Percentiles rank a stretch among this genome's conserved stretches.
phyloP scores from a whole-genome alignment of 2,888 invertebrate species.

The Syrista parreyssii region DNA sequence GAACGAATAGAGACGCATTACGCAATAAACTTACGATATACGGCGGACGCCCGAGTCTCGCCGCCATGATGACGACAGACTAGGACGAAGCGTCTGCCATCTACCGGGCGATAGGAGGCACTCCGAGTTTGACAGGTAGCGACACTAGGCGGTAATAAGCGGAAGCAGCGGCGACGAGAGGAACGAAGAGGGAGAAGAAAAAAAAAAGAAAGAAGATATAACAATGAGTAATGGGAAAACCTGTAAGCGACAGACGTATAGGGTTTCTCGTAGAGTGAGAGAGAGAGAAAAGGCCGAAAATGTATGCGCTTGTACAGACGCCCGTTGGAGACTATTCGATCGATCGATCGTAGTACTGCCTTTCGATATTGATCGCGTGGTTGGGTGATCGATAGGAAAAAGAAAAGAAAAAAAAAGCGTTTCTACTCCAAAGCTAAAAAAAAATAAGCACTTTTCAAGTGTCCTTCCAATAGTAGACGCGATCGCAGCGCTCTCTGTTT shows the following conservation, averaged over 20 bases:
- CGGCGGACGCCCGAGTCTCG: not conserved
- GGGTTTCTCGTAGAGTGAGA: no score
- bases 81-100: no score
- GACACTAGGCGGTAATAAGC: no score
- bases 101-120: no score
- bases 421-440: conserved; percentile 39
- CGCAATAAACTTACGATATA: not conserved
- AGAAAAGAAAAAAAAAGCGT: conserved; percentile 11
- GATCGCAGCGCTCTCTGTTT: not conserved
- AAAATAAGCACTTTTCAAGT: conserved; percentile 49
- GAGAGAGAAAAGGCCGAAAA: conserved; percentile 1
- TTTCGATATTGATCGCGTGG: conserved; percentile 5
- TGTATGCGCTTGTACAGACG: conserved; percentile 15
- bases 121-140: no score
- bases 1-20: not conserved
- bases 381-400: conserved; percentile 6
- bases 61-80: not conserved
- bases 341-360: conserved; percentile 3
- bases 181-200: no score
- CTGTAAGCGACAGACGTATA: no score
- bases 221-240: no score
- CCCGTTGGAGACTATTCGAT: conserved; percentile 7
- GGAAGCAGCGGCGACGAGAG: no score
- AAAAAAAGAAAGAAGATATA: no score
- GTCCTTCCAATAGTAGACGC: conserved; percentile 49